Evolutionary conservation across 2,113 vertebrate species (phyloP), one percentile per base, ranked within the genome.

Genomic region (Rhegmatorhina hoffmannsi): DNA sequence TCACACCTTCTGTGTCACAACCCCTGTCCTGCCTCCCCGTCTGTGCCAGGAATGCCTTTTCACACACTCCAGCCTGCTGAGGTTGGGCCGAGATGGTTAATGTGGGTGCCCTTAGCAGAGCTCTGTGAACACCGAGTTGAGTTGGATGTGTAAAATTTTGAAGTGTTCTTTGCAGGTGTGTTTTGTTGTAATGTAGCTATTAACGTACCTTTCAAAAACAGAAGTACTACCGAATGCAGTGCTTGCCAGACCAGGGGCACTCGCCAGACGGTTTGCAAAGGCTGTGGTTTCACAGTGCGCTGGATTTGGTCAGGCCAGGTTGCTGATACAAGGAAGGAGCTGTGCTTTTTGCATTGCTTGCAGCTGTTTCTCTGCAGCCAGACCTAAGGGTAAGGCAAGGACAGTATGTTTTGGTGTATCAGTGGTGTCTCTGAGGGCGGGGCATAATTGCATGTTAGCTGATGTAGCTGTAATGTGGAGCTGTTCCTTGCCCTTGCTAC

Each of bases 101-200:
- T 6, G 11, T 4, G 8, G 5, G 49, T 21, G 59, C 34, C 18
- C 52, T 43, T 23, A 17, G 4, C 10, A 13, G 28, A 40, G 17
- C 9, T 14, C 29, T 1, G 0, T 12, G 49, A 14, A 3, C 9
- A 4, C 17, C 5, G 4, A 8, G 5, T 6, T 47, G 13, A 64
- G 44, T 6, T 23, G 67, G 9, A 4, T 0, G 18, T 11, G 13
- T n/a, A 26, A 34, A 38, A 21, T 4, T 62, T 50, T 8, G 4
- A 14, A 62, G 10, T 23, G 1, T 6, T 23, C 12, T 31, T 59
- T 56, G 9, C 17, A 1, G 1, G 4, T 9, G 5, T 25, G 2
- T 38, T 86, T 46, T 0, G 2, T 17, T 67, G 33, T 20, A 47
- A 25, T 43, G 78, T 50, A 34, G 68, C 34, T 55, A 7, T 60